These are phyloP conservation scores for Propithecus perrieri DNA, from an alignment of 2,797 vertebrate species.

Conservation along the genomic window DNA sequence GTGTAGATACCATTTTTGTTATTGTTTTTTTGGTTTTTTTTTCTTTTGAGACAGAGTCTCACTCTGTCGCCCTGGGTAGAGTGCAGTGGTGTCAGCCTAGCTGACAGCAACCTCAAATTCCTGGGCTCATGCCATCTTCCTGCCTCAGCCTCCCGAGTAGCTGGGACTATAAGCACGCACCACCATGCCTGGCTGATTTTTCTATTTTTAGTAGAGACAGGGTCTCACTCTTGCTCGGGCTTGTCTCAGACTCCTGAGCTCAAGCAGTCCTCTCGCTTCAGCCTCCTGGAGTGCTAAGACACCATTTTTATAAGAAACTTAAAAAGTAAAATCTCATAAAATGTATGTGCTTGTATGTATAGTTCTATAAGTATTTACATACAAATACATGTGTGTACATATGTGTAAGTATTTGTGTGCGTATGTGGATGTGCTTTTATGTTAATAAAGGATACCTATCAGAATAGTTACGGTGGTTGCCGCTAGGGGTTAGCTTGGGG, in stretches of 20 bases:
- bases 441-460: background rate
- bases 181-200: background rate
- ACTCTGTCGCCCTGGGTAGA: background rate
- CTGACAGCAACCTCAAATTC: background rate
- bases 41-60: background rate
- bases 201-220: background rate
- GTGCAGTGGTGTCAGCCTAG: background rate
- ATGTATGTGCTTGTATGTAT: background rate
- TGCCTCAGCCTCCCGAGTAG: background rate
- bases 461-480: background rate
- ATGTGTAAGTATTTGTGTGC: background rate
- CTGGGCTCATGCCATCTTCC: background rate
- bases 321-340: background rate
- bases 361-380: background rate
- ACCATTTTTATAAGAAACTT: background rate
- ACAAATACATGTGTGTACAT: background rate
- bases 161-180: background rate
- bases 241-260: background rate
- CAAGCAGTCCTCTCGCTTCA: background rate
- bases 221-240: background rate
- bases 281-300: background rate
- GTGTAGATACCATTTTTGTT: background rate
- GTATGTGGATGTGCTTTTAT: background rate
- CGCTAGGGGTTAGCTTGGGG: background rate
- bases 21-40: background rate